Evolutionary conservation across 2,797 vertebrate genomes (phyloP).

Genomic region (Pyrocephalus nanus): DNA sequence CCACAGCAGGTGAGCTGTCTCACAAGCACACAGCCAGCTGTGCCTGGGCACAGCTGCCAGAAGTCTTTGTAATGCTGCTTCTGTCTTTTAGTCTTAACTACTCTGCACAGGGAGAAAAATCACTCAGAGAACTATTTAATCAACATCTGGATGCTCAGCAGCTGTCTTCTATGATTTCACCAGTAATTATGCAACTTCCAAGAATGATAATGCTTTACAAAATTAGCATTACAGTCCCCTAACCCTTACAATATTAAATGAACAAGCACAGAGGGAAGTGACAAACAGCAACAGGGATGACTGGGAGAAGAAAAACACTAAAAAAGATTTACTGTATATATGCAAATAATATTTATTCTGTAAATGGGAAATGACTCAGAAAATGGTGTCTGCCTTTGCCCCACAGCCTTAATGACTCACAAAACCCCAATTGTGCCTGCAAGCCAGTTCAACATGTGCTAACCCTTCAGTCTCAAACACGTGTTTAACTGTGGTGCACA

Average conservation of each 20-base stretch:
- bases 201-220: not conserved
- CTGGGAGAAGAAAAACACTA: not conserved
- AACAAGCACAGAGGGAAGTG: not conserved
- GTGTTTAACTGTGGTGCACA: not conserved
- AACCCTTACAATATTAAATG: not conserved
- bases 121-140: not conserved
- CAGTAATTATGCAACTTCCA: not conserved
- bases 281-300: not conserved
- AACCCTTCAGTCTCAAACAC: not conserved
- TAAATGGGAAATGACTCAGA: not conserved
- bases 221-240: not conserved
- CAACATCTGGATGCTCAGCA: not conserved
- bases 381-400: not conserved
- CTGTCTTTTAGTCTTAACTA: not conserved
- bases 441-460: not conserved
- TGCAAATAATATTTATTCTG: not conserved
- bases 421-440: not conserved
- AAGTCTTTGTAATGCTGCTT: not conserved
- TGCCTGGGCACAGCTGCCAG: not conserved
- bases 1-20: not conserved
- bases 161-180: not conserved
- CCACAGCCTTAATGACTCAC: not conserved
- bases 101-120: not conserved
- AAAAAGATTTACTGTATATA: not conserved
- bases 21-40: not conserved